phyloP scores from a whole-genome alignment of 2,113 vertebrate species.

The Ivindomyrus marchei region DNA sequence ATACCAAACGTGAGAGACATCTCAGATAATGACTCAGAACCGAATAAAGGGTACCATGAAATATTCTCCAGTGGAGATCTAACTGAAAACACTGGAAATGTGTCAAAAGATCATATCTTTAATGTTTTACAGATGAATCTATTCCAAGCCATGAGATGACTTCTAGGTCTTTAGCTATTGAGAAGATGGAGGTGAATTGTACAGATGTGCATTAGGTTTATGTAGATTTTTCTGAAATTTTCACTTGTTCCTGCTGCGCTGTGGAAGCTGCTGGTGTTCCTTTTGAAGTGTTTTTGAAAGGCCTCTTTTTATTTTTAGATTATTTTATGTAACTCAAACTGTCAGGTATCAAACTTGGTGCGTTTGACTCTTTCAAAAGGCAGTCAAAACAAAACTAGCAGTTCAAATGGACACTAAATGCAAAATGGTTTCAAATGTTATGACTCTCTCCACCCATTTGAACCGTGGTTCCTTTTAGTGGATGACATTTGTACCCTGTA shows the following conservation, averaged over 20 bases:
- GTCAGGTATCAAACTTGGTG: not conserved
- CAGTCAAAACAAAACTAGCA: not conserved
- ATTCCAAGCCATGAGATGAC: not conserved
- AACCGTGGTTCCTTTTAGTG: not conserved
- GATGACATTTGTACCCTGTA: not conserved
- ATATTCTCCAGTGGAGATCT: not conserved
- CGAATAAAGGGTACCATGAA: not conserved
- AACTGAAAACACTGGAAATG: conserved; percentile 7
- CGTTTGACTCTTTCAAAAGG: not conserved
- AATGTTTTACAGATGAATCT: not conserved
- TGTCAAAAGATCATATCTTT: not conserved
- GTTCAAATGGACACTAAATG: not conserved
- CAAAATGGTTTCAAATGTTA: not conserved
- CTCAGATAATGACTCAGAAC: not conserved
- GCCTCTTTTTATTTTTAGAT: not conserved
- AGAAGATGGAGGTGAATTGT: not conserved
- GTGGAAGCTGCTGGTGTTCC: not conserved
- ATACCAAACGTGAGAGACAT: not conserved
- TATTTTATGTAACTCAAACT: not conserved
- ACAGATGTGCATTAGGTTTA: not conserved
- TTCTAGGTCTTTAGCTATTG: not conserved
- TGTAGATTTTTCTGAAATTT: not conserved
- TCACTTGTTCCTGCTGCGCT: not conserved
- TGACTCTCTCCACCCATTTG: not conserved
- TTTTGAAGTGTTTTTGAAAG: not conserved